A percentile compares a stretch with the other conserved stretches of the same genome.
Evolutionary conservation across 1,140 invertebrate genomes (phyloP).

Genomic region (Camponotus pennsylvanicus): DNA sequence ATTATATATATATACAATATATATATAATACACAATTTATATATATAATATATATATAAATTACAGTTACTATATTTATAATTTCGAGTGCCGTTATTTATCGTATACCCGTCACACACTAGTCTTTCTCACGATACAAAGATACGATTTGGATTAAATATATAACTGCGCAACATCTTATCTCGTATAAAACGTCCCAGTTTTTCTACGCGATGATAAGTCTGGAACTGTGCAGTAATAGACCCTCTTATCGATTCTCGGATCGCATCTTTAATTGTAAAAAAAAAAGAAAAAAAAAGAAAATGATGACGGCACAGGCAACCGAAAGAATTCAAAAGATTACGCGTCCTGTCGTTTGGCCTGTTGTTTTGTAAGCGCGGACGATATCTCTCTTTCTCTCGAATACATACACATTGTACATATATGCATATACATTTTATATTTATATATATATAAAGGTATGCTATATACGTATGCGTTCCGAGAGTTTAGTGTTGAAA

Average conservation of each 20-base stretch:
- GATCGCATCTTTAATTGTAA: slow-evolving; percentile 2
- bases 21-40: too few relatives aligned
- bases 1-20: neutral
- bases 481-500: slow-evolving; percentile 65
- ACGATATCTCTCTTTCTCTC: neutral
- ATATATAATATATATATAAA: slow-evolving; percentile 14
- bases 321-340: neutral
- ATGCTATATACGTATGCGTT: slow-evolving; percentile 37
- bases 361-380: neutral
- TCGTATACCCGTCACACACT: slow-evolving; percentile 48
- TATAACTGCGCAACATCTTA: slow-evolving; percentile 56
- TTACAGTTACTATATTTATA: slow-evolving; percentile 57
- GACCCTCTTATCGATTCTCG: neutral
- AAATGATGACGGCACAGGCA: neutral
- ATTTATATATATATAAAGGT: slow-evolving; percentile 21
- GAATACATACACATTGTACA: neutral
- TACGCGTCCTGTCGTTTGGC: neutral
- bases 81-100: slow-evolving; percentile 50
- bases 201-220: slow-evolving; percentile 11
- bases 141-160: slow-evolving; percentile 56
- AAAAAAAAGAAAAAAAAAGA: slow-evolving; percentile 10
- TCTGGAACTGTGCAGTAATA: slow-evolving; percentile 4
- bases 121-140: slow-evolving; percentile 49
- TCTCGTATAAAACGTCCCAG: slow-evolving; percentile 69
- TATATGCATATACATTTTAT: slow-evolving; percentile 1